phyloP scores from a whole-genome alignment of 2,113 vertebrate species.

The Passerina amoena region DNA sequence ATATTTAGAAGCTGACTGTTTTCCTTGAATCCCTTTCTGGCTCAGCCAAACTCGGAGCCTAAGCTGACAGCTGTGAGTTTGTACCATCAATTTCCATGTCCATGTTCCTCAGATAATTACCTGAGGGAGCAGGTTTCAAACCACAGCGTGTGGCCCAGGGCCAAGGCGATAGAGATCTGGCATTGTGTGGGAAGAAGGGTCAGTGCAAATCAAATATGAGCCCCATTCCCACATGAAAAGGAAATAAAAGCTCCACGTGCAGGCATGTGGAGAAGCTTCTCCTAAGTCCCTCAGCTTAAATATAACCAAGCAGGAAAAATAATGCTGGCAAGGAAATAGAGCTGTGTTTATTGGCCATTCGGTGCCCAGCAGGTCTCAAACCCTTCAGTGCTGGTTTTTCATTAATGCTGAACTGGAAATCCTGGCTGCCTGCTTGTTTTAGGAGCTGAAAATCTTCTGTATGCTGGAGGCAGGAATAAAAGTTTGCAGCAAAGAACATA shows the following conservation, averaged over 20 bases:
- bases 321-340: background rate
- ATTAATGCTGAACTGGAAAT: background rate
- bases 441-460: conserved; percentile 31
- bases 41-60: background rate
- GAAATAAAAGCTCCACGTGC: conserved; percentile 41
- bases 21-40: conserved; percentile 27
- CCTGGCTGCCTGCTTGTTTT: background rate
- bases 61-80: conserved; percentile 47
- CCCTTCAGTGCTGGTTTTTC: background rate
- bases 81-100: conserved; percentile 44
- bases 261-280: conserved; percentile 51
- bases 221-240: conserved; percentile 13
- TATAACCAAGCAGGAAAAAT: conserved; percentile 6
- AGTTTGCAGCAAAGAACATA: background rate
- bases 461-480: background rate
- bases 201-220: conserved; percentile 33
- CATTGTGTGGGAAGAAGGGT: conserved; percentile 32
- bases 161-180: conserved; percentile 44
- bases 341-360: background rate
- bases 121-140: conserved; percentile 36
- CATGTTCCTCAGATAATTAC: conserved; percentile 32
- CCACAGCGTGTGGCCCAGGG: background rate
- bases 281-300: background rate
- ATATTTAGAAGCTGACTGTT: conserved; percentile 45
- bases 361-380: background rate